Percentiles rank a stretch among this genome's conserved stretches.
These are phyloP conservation scores for Panzeria rudis DNA, from an alignment of 2,888 invertebrate species.

Conservation along the genomic window DNA sequence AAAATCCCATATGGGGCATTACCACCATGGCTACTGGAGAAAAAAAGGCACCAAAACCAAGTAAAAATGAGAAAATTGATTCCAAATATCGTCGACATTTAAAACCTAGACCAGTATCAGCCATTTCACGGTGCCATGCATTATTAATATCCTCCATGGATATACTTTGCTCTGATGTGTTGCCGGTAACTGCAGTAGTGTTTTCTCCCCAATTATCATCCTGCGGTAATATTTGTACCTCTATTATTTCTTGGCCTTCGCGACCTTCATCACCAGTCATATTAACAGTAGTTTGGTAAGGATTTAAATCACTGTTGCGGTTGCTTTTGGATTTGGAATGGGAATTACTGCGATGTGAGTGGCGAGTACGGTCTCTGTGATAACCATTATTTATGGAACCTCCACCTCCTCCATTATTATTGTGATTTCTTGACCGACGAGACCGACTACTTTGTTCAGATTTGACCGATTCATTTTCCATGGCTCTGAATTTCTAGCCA, in stretches of 20 bases:
- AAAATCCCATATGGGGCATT: conserved; percentile 94
- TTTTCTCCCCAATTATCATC: conserved; percentile 99
- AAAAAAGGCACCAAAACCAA: conserved; percentile 93
- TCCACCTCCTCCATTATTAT: conserved; percentile 81
- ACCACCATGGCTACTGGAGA: conserved; percentile 98
- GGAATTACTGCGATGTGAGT: conserved; percentile 85
- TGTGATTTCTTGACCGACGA: conserved; percentile 87
- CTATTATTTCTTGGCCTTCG: conserved; percentile 95
- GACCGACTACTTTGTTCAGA: conserved; percentile 95
- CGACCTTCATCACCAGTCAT: conserved; percentile 88
- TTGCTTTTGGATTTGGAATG: conserved; percentile 86
- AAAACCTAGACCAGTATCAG: conserved; percentile 88
- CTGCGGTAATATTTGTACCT: conserved; percentile 97
- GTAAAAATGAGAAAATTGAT: conserved; percentile 90
- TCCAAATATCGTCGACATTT: conserved; percentile 93
- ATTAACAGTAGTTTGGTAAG: conserved; percentile 93
- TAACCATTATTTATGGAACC: conserved; percentile 84
- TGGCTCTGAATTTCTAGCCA: conserved; percentile 81
- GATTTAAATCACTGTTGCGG: conserved; percentile 88
- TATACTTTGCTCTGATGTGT: conserved; percentile 97
- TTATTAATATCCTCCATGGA: conserved; percentile 95
- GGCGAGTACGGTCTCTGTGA: conserved; percentile 85
- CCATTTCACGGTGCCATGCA: conserved; percentile 90
- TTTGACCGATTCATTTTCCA: conserved; percentile 97
- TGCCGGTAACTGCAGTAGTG: conserved; percentile 98